These are phyloP conservation scores for Meliscaeva auricollis DNA, from an alignment of 2,888 invertebrate species.

Conservation along the genomic window DNA sequence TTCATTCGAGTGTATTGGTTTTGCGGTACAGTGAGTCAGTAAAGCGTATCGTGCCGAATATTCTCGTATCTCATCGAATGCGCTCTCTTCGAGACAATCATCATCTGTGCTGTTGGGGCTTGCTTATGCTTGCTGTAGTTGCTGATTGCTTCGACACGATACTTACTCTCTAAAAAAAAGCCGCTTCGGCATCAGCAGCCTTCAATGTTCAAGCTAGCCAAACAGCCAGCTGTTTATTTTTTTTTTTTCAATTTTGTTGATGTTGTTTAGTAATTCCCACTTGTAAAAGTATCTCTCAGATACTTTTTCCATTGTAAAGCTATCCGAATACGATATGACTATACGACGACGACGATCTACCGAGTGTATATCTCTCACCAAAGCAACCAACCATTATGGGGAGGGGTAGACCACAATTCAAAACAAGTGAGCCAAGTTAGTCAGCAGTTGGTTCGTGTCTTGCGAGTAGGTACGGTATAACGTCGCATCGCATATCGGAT, in stretches of 20 bases:
- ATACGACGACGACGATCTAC: slow-evolving; percentile 5
- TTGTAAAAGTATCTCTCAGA: slow-evolving; percentile 69
- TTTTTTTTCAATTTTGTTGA: too few species aligned
- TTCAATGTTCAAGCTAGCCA: slow-evolving; percentile 34
- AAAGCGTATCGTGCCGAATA: slow-evolving; percentile 83
- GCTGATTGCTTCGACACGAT: too few species aligned
- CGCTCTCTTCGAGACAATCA: slow-evolving; percentile 46
- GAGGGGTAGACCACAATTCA: slow-evolving; percentile 77
- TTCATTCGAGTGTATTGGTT: slow-evolving; percentile 41
- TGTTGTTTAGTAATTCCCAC: slow-evolving; percentile 69
- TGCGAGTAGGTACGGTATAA: slow-evolving; percentile 76
- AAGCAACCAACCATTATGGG: slow-evolving; percentile 49
- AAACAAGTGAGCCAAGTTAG: slow-evolving; percentile 78
- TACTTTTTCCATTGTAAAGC: slow-evolving; percentile 53
- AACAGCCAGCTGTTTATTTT: slow-evolving; percentile 73
- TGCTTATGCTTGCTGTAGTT: too few species aligned
- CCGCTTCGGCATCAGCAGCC: slow-evolving; percentile 13
- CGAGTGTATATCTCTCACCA: slow-evolving; percentile 40
- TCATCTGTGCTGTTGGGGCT: slow-evolving; percentile 31
- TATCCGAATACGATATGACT: slow-evolving; percentile 33
- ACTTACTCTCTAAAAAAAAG: slow-evolving; percentile 13
- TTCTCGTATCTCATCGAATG: too few species aligned
- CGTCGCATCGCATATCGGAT: slow-evolving; percentile 48
- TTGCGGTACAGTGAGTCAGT: slow-evolving; percentile 80
- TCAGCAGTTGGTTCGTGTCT: slow-evolving; percentile 78